Base-by-base conservation (phyloP, 2,888 invertebrate genomes). In the Stenotaenia linearis region DNA sequence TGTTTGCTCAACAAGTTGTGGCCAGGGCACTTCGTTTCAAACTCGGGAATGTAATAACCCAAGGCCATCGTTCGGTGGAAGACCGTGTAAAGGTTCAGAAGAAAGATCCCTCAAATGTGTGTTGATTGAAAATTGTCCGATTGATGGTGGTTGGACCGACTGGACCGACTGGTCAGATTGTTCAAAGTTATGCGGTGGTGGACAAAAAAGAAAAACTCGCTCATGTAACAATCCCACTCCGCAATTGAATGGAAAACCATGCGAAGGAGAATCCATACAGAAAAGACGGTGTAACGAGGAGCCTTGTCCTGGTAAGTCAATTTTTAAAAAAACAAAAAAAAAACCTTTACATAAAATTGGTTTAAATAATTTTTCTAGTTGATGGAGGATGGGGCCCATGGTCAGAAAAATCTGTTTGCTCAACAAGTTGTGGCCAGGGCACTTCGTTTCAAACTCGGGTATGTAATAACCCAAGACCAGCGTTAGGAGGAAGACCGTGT, bases 241-340 rank as follows among this genome's bases (percentile, higher is more conserved):
- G 15, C 83, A 85, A 81, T 87, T 87, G 1, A 87, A 87, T 1
- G 88, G 88, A 0, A 82, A 82, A 5, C 81, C 84, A 9, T 89
- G 89, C 82, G 45, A 81, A 7, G 89, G 88, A 0, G 80, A 81
- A 28, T 25, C 4, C 7, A 15, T 28, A 28, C 10, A 75, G 28
- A 35, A 10, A 32, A 0, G 1, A 15, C 4, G 15, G 30, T 88
- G 88, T 79, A 85, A 85, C 50, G 83, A 85, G 0, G 84, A 83
- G 61, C 85, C 85, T 45, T 89, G 89, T 82, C 86, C 87, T 61
- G 30, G 78, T 78, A 75, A 74, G 25, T n/a, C n/a, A n/a, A 74
- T 74, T 74, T 28, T 12, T 28, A 30, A 6, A 30, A 5, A 75
- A n/a, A n/a, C n/a, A n/a, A n/a, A n/a, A n/a, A n/a, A n/a, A n/a